These are phyloP conservation scores for Brotula barbata DNA, from an alignment of 2,797 vertebrate genomes.

Conservation along the genomic window DNA sequence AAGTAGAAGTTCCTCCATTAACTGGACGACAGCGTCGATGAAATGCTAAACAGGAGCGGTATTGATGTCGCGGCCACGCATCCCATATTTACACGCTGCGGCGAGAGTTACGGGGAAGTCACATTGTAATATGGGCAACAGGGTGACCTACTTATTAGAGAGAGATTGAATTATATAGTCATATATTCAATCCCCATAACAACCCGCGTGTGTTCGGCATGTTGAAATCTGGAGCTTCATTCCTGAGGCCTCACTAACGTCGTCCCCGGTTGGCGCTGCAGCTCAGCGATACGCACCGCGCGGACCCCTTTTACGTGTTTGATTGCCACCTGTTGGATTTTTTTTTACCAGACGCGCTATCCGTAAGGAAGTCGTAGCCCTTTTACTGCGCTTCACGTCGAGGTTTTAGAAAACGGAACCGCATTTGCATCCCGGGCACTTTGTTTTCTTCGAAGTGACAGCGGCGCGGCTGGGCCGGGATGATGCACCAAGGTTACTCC, in stretches of 20 bases:
- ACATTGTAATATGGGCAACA: slow-evolving; percentile 36
- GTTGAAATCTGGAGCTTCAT: slow-evolving; percentile 19
- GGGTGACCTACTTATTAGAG: slow-evolving; percentile 38
- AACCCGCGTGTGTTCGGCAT: slow-evolving; percentile 19
- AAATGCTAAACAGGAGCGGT: slow-evolving; percentile 51
- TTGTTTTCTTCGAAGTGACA: slow-evolving; percentile 59
- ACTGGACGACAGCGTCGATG: slow-evolving; percentile 60
- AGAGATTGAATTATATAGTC: slow-evolving; percentile 36
- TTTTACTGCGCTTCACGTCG: slow-evolving; percentile 9
- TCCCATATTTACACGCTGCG: slow-evolving; percentile 15
- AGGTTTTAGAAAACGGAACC: slow-evolving; percentile 21
- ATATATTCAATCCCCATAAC: slow-evolving; percentile 19
- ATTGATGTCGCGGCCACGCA: slow-evolving; percentile 50
- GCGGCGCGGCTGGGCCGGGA: slow-evolving; percentile 42
- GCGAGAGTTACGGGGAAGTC: slow-evolving; percentile 46
- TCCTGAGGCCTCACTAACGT: not conserved
- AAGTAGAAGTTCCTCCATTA: slow-evolving; percentile 70
- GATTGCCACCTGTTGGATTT: slow-evolving; percentile 5
- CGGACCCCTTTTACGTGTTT: slow-evolving; percentile 8
- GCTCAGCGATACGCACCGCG: no score
- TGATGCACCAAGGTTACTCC: slow-evolving; percentile 64
- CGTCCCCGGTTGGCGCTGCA: no score
- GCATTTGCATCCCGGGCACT: slow-evolving; percentile 56
- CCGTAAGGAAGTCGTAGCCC: slow-evolving; percentile 6
- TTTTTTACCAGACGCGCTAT: no score